These are phyloP conservation scores for Agrilus cyanescens DNA, from an alignment of 2,888 invertebrate species.

Conservation along the genomic window DNA sequence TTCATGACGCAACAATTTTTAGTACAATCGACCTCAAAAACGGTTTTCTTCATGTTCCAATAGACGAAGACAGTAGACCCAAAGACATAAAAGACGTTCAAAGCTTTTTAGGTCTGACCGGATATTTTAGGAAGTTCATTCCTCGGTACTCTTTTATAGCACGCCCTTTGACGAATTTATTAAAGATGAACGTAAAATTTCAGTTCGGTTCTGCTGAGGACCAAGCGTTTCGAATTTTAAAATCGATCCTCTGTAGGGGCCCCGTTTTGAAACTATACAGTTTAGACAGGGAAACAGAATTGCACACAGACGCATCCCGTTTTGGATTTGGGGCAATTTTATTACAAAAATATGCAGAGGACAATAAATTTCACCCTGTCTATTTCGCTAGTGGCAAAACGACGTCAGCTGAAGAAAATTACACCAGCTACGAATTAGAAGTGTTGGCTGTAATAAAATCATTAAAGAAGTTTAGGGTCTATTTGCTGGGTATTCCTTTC, in stretches of 20 bases:
- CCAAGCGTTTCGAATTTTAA: neutral
- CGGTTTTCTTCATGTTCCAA: too few relatives aligned
- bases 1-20: too few relatives aligned
- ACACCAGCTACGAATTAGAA: slow-evolving; percentile 27
- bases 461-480: slow-evolving; percentile 23
- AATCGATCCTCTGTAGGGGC: neutral
- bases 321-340: slow-evolving; percentile 19
- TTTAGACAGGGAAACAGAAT: too few relatives aligned
- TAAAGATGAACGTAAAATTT: neutral
- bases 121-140: neutral
- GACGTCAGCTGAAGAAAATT: slow-evolving; percentile 20
- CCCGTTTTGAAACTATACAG: neutral
- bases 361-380: slow-evolving; percentile 21
- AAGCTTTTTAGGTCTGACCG: neutral
- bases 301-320: too few relatives aligned
- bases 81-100: neutral
- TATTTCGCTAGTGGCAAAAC: slow-evolving; percentile 24
- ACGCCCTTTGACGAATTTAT: neutral
- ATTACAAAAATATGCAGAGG: slow-evolving; percentile 16
- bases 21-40: too few relatives aligned
- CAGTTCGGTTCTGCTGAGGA: neutral
- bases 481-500: too few relatives aligned
- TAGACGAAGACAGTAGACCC: too few relatives aligned
- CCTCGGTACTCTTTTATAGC: neutral
- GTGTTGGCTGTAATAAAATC: slow-evolving; percentile 24